Evolutionary conservation across 2,113 vertebrate species (phyloP), one percentile per base, ranked within the genome.

Genomic region (Cynopterus brachyotis): DNA sequence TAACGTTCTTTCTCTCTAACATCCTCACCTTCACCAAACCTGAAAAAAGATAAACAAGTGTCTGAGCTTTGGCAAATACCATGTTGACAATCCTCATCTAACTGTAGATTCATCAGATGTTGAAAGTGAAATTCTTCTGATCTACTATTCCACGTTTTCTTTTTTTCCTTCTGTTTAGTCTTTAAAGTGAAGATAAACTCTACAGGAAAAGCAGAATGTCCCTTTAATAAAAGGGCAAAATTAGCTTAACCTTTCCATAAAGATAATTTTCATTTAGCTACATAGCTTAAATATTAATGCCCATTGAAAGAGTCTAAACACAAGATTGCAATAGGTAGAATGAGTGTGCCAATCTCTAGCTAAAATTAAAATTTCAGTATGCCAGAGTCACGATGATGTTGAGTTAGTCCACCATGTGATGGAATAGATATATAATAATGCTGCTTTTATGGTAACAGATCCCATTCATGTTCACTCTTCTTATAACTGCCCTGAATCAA

Each of bases 81-180:
- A 72, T 98, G 97, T 98, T 98, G 97, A 96, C 98, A 97, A 98
- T 98, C 97, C 57, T 94, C 95, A 81, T 59, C 97, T 98, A 98
- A 98, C 98, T 98, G 95, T 84, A 97, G 96, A 96, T 97, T 98
- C 97, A 97, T 98, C 97, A 94, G 97, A 97, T 92, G 96, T 84
- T 97, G 97, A 91, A 98, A 98, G 96, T 93, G 90, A 83, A 90
- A 98, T 98, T 97, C 96, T 98, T 98, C 98, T 98, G 95, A 96
- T 98, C 94, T 98, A 57, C 79, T 10, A 42, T 97, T 97, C 88
- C 76, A 96, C 81, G 70, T 70, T 88, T 82, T 67, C n/a, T 88
- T 94, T 96, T 96, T 83, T 90, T 93, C 95, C 95, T 98, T 82
- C 95, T 94, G 96, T 97, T 95, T 95, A 91, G 96, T 98, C 97